phyloP scores from a whole-genome alignment of 2,113 vertebrate genomes.

The Lepus americanus region DNA sequence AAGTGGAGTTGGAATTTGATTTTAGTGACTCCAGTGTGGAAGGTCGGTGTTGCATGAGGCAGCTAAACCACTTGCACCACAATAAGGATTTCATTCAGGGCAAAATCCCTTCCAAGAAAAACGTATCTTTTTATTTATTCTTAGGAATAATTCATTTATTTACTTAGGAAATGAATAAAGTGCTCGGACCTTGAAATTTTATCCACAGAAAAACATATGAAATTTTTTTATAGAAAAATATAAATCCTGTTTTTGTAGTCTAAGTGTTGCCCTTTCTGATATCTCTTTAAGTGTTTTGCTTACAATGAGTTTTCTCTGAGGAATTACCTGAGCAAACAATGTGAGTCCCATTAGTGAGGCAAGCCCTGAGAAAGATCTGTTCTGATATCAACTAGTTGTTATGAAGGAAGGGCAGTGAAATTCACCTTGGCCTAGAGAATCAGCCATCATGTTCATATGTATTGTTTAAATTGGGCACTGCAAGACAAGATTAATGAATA shows the following conservation, averaged over 20 bases:
- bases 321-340: conserved; percentile 45
- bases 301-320: conserved; percentile 31
- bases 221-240: not conserved
- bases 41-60: too few relatives aligned
- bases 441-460: not conserved
- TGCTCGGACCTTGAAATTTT: not conserved
- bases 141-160: conserved; percentile 4
- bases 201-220: too few relatives aligned
- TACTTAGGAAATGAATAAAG: not conserved
- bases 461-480: not conserved
- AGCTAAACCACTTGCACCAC: too few relatives aligned
- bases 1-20: too few relatives aligned
- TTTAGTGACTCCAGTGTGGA: too few relatives aligned
- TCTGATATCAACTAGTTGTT: not conserved
- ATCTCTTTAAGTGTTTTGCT: conserved; percentile 47
- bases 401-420: not conserved
- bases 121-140: conserved; percentile 36
- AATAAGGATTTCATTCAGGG: not conserved
- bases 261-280: conserved; percentile 42
- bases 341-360: not conserved
- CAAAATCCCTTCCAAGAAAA: not conserved
- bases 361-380: not conserved
- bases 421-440: not conserved
- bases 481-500: conserved; percentile 11
- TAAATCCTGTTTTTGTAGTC: not conserved